A percentile compares a stretch with the other conserved stretches of the same genome.
Conservation (phyloP, 2,113 vertebrate species). For the Scartelaos histophorus region DNA sequence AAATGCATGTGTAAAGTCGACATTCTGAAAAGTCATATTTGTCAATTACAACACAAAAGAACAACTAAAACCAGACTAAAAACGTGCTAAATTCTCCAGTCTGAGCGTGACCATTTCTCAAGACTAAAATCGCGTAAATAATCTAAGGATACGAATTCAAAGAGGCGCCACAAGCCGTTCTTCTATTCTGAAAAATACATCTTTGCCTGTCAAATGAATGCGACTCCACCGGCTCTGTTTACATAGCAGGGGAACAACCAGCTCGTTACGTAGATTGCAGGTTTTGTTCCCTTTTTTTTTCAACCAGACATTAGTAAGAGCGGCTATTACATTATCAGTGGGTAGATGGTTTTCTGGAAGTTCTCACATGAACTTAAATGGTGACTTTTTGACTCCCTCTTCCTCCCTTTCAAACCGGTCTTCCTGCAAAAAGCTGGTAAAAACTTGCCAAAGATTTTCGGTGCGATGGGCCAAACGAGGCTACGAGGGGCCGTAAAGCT, state of each 20-base stretch:
- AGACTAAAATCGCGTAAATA: slow-evolving; percentile 9
- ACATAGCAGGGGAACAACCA: slow-evolving; percentile 34
- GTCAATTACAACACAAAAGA: too few species aligned
- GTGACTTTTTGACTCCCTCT: slow-evolving; percentile 16
- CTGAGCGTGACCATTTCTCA: not conserved
- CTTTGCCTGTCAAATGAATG: slow-evolving; percentile 24
- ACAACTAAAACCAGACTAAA: too few species aligned
- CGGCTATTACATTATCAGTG: slow-evolving; percentile 6
- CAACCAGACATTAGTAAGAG: slow-evolving; percentile 13
- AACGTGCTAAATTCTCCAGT: not conserved
- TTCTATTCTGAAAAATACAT: slow-evolving; percentile 17
- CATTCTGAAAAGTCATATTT: not conserved
- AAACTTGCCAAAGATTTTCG: slow-evolving; percentile 51
- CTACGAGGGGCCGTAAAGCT: slow-evolving; percentile 59
- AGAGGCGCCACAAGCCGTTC: not conserved
- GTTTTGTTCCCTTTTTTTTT: slow-evolving; percentile 26
- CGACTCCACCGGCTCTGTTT: slow-evolving; percentile 36
- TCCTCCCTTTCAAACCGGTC: slow-evolving; percentile 39
- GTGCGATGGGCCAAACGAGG: slow-evolving; percentile 44
- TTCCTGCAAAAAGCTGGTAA: slow-evolving; percentile 33
- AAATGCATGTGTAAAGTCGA: not conserved
- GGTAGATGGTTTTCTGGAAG: not conserved
- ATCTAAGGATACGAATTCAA: slow-evolving; percentile 2
- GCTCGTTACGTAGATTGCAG: slow-evolving; percentile 26
- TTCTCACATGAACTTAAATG: slow-evolving; percentile 18